Conservation (phyloP, 2,888 invertebrate species). For the Rhopalosiphum nymphaeae region DNA sequence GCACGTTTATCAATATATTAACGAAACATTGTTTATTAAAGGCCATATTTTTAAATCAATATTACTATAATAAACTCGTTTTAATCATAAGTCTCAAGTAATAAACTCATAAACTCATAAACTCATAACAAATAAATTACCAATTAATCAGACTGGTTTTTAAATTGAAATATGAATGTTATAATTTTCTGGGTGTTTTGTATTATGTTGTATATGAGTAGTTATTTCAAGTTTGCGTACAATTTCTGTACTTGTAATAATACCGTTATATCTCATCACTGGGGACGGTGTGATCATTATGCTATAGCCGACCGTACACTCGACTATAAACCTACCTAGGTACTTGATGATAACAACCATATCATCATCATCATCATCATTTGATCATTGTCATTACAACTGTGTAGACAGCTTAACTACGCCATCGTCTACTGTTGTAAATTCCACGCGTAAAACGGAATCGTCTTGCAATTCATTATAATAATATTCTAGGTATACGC, state of each 20-base stretch:
- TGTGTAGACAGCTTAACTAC: background rate
- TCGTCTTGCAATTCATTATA: background rate
- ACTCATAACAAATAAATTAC: background rate
- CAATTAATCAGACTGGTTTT: background rate
- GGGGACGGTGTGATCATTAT: background rate
- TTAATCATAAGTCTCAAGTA: background rate
- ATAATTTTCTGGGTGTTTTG: background rate
- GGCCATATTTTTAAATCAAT: background rate
- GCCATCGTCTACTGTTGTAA: background rate
- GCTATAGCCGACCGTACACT: background rate
- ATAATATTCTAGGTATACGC: background rate
- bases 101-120: background rate
- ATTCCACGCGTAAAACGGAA: background rate
- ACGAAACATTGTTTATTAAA: background rate
- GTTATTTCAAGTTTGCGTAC: background rate
- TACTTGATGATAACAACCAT: background rate
- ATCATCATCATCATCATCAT: background rate
- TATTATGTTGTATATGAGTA: background rate
- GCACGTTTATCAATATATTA: background rate
- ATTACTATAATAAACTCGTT: background rate
- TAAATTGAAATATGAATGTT: background rate
- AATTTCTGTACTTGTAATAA: background rate
- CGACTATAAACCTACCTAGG: background rate
- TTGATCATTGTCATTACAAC: background rate
- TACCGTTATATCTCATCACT: background rate